These are phyloP conservation scores for Himalopsyche anomala DNA, from an alignment of 2,888 invertebrate genomes.

Conservation along the genomic window DNA sequence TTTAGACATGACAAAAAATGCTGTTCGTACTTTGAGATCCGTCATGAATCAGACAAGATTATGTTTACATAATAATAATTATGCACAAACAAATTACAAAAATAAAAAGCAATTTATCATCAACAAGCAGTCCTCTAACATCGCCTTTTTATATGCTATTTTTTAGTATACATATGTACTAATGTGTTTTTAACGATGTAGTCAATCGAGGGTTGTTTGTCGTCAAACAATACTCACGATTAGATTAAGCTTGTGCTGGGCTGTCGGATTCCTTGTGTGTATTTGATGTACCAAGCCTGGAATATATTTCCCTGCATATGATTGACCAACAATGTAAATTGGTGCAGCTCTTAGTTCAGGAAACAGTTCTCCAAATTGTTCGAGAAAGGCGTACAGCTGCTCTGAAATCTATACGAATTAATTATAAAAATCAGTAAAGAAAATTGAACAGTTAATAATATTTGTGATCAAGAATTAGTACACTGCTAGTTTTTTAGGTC, in stretches of 20 bases:
- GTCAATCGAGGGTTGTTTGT: too few species aligned
- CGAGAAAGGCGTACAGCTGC: constrained; percentile 79
- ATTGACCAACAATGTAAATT: constrained; percentile 83
- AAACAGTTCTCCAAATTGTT: constrained; percentile 82
- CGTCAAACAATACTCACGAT: constrained; percentile 69
- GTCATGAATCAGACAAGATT: too few species aligned
- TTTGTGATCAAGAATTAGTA: neutral
- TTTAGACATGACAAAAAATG: too few species aligned
- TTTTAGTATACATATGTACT: too few species aligned
- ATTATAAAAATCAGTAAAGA: constrained; percentile 22
- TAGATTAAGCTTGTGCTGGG: constrained; percentile 72
- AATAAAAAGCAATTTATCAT: too few species aligned
- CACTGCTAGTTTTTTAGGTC: too few species aligned
- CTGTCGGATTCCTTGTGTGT: constrained; percentile 72
- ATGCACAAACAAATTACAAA: too few species aligned
- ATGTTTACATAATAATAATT: too few species aligned
- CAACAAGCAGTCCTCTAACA: too few species aligned
- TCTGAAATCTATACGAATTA: constrained; percentile 73
- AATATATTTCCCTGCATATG: constrained; percentile 80
- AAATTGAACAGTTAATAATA: constrained; percentile 44
- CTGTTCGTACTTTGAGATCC: too few species aligned
- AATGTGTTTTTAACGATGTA: too few species aligned
- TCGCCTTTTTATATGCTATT: too few species aligned
- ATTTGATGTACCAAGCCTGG: constrained; percentile 81
- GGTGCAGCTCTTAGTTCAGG: constrained; percentile 78